Conservation (phyloP, 1,140 invertebrate species). For the Delia radicum region DNA sequence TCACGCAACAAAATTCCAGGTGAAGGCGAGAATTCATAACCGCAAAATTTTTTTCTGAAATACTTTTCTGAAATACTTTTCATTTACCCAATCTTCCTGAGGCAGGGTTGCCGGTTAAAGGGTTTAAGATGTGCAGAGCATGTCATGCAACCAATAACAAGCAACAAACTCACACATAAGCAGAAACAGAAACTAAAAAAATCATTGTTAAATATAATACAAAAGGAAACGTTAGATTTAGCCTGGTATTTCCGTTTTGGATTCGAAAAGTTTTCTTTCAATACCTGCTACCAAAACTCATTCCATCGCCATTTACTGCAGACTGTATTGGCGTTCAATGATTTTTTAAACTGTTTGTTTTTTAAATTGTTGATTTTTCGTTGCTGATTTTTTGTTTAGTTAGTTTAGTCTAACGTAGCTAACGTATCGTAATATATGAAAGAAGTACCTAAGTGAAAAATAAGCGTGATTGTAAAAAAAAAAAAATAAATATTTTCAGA, state of each 20-base stretch:
- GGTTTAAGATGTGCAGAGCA: neutral
- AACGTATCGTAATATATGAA: neutral
- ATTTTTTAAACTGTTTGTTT: neutral
- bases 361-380: neutral
- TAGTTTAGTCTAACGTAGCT: neutral
- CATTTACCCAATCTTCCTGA: too few species aligned
- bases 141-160: neutral
- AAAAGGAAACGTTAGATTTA: neutral
- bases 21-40: too few species aligned
- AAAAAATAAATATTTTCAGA: slow-evolving; percentile 34
- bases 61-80: too few species aligned
- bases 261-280: too few species aligned
- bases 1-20: too few species aligned
- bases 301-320: neutral
- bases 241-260: neutral
- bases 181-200: neutral
- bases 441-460: slow-evolving; percentile 17
- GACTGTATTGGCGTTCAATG: neutral
- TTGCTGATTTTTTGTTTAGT: neutral
- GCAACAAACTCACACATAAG: neutral
- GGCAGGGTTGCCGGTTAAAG: too few species aligned
- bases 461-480: slow-evolving; percentile 35
- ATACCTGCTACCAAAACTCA: neutral
- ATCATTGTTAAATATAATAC: neutral
- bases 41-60: too few species aligned